Percentiles rank a stretch among this genome's conserved stretches.
phyloP scores from a whole-genome alignment of 1,140 invertebrate species.

The Dendrolimus kikuchii region DNA sequence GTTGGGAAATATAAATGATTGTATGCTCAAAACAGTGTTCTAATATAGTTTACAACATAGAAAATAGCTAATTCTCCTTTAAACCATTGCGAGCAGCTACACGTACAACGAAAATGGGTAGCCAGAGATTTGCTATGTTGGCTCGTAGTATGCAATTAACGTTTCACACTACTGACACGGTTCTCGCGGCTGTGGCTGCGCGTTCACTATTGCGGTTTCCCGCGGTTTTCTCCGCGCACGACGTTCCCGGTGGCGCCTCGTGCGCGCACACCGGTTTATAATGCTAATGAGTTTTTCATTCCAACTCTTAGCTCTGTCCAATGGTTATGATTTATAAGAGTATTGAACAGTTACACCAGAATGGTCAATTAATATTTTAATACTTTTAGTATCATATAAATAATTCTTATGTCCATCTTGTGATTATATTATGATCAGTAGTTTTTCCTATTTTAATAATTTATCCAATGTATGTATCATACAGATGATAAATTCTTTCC shows the following conservation, averaged over 20 bases:
- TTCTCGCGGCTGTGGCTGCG: slow-evolving; percentile 44
- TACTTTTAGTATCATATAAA: no score
- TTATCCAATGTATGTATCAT: no score
- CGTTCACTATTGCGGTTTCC: slow-evolving; percentile 60
- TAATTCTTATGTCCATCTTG: no score
- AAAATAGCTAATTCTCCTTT: not conserved
- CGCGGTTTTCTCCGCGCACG: slow-evolving; percentile 58
- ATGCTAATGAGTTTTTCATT: slow-evolving; percentile 43
- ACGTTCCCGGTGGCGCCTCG: slow-evolving; percentile 65
- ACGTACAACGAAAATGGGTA: not conserved
- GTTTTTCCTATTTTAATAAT: no score
- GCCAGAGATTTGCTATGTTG: no score
- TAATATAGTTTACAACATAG: no score
- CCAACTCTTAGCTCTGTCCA: slow-evolving; percentile 31
- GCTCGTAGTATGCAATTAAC: slow-evolving; percentile 53
- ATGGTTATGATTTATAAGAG: slow-evolving; percentile 9
- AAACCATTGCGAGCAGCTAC: not conserved
- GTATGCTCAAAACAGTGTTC: no score
- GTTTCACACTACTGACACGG: slow-evolving; percentile 70
- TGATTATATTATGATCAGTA: no score
- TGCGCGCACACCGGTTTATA: slow-evolving; percentile 44
- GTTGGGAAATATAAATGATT: no score
- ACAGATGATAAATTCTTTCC: no score
- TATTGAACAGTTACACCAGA: not conserved
- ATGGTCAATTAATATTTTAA: not conserved